phyloP scores from a whole-genome alignment of 2,113 vertebrate genomes.

The Strigops habroptila region DNA sequence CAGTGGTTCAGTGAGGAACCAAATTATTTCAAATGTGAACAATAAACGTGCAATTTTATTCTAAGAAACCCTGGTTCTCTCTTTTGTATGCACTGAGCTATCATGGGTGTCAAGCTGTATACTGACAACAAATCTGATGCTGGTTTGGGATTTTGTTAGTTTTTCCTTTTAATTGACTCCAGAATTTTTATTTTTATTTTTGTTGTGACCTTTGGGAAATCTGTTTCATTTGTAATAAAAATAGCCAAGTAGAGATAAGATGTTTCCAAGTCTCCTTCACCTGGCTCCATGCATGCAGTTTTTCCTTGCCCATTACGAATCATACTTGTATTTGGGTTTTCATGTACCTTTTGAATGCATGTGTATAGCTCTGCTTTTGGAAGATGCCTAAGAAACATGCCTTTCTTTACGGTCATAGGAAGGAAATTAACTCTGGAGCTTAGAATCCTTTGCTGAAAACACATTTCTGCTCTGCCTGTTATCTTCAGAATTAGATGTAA shows the following conservation, averaged over 20 bases:
- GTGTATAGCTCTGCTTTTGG: neutral
- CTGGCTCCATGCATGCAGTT: neutral
- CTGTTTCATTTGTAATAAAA: neutral
- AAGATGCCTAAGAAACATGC: neutral
- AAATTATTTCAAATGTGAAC: slow-evolving; percentile 56
- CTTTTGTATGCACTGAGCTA: neutral
- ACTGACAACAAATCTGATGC: neutral
- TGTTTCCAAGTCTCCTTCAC: neutral
- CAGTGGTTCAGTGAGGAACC: slow-evolving; percentile 12
- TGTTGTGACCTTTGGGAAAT: neutral
- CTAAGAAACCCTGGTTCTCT: slow-evolving; percentile 8
- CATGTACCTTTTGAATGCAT: neutral
- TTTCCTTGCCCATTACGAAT: neutral
- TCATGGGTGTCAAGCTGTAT: neutral
- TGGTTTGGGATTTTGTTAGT: neutral
- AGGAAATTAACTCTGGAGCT: neutral
- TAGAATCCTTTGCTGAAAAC: neutral
- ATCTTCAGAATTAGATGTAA: neutral
- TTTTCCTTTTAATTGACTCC: neutral
- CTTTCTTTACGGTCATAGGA: neutral
- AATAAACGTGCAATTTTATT: slow-evolving; percentile 62
- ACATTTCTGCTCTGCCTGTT: neutral
- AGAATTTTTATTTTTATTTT: too few species aligned
- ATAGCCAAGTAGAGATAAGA: neutral
- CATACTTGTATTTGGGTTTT: neutral